A percentile compares a stretch with the other conserved stretches of the same genome.
These are phyloP conservation scores for Limenitis camilla DNA, from an alignment of 2,888 invertebrate species.

Conservation along the genomic window DNA sequence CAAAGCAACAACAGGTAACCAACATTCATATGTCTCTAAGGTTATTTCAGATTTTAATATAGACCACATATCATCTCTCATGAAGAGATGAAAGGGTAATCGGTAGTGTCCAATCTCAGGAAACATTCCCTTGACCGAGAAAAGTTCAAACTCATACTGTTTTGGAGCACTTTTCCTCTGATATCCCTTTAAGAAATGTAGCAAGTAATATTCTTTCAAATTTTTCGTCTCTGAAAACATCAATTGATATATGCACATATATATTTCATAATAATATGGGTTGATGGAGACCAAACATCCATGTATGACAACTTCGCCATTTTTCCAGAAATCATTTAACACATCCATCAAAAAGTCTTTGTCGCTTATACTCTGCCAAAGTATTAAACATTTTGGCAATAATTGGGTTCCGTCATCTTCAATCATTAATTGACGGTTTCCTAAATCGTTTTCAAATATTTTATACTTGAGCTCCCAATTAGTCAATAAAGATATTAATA, in stretches of 20 bases:
- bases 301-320: constrained; percentile 63
- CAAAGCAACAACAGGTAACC: constrained; percentile 60
- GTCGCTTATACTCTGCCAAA: constrained; percentile 61
- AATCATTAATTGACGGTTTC: constrained; percentile 41
- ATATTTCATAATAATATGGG: constrained; percentile 68
- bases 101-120: constrained; percentile 68
- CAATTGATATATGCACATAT: constrained; percentile 57
- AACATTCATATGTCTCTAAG: constrained; percentile 63
- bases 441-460: constrained; percentile 45
- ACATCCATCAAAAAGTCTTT: constrained; percentile 57
- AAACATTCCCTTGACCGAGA: constrained; percentile 67
- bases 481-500: constrained; percentile 53
- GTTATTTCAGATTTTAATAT: constrained; percentile 70
- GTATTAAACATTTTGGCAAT: constrained; percentile 43
- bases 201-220: constrained; percentile 57
- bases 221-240: constrained; percentile 49
- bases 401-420: constrained; percentile 47
- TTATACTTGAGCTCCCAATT: constrained; percentile 63
- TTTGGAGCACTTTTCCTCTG: constrained; percentile 58
- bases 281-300: constrained; percentile 59
- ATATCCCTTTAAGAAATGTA: constrained; percentile 63
- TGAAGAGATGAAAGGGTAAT: constrained; percentile 65
- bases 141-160: constrained; percentile 67
- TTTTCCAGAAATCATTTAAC: constrained; percentile 65
- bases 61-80: constrained; percentile 68